These are phyloP conservation scores for Triplophysa tibetana DNA, from an alignment of 2,113 vertebrate species.

Conservation along the genomic window DNA sequence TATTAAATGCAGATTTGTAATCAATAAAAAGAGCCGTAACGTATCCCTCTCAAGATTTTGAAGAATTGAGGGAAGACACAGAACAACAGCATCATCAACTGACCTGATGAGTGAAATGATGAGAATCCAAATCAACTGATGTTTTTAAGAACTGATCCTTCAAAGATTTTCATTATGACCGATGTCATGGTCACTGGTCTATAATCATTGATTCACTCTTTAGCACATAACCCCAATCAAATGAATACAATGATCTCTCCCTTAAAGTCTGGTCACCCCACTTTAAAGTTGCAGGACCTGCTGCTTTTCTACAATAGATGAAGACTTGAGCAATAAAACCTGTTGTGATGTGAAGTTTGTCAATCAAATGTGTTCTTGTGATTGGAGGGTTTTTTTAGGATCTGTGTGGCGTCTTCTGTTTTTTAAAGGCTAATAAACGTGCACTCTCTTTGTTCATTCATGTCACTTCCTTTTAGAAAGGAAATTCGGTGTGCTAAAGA, in stretches of 20 bases:
- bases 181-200: conserved; percentile 17
- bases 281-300: no score
- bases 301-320: conserved; percentile 2
- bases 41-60: background rate
- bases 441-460: background rate
- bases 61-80: background rate
- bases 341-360: no score
- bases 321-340: no score
- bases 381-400: no score
- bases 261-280: no score
- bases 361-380: no score
- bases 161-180: conserved; percentile 16
- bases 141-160: background rate
- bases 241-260: no score
- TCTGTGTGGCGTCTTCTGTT: no score
- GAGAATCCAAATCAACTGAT: background rate
- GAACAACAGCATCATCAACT: background rate
- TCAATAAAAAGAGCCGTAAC: background rate
- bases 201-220: background rate
- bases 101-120: background rate
- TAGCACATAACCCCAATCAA: no score
- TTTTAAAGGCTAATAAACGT: background rate
- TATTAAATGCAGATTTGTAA: background rate
- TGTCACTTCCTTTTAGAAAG: background rate
- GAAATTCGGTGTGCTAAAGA: background rate